Evolutionary conservation across 2,888 invertebrate species (phyloP).

Genomic region (Synanthedon myopaeformis): DNA sequence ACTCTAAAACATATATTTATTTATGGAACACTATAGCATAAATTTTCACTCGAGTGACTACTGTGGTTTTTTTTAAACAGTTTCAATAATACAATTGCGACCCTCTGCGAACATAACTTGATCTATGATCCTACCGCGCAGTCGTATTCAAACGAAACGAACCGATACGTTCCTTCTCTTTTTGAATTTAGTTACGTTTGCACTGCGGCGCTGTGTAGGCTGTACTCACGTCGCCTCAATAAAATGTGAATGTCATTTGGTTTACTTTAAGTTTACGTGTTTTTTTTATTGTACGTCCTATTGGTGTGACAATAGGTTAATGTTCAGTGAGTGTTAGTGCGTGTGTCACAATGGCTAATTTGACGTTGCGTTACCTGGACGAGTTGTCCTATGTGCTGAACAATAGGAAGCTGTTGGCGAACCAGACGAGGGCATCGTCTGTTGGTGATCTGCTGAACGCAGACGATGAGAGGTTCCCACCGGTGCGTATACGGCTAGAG

Average conservation of each 20-base stretch:
- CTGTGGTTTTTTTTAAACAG: too few relatives aligned
- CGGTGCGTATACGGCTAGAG: conserved; percentile 28
- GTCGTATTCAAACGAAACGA: not conserved
- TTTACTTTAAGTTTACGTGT: conserved; percentile 32
- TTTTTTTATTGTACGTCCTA: conserved; percentile 8
- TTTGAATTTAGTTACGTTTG: conserved; percentile 25
- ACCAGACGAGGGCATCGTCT: conserved; percentile 58
- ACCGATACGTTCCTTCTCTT: too few relatives aligned
- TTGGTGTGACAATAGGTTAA: conserved; percentile 8
- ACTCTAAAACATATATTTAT: too few relatives aligned
- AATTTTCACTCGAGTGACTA: too few relatives aligned
- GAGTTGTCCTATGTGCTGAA: conserved; percentile 63
- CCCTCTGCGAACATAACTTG: not conserved
- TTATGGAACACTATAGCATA: too few relatives aligned
- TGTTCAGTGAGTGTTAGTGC: not conserved
- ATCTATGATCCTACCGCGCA: conserved; percentile 1
- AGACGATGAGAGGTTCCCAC: conserved; percentile 50
- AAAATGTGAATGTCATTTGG: conserved; percentile 6
- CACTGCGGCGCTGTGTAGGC: conserved; percentile 23
- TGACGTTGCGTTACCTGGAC: conserved; percentile 64
- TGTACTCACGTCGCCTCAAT: conserved; percentile 13
- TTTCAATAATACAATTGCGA: too few relatives aligned
- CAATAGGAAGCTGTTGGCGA: conserved; percentile 48
- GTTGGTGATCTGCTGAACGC: conserved; percentile 61
- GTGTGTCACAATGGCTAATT: conserved; percentile 43